phyloP scores from a whole-genome alignment of 2,797 vertebrate species.

The Phoxinus dragarum region DNA sequence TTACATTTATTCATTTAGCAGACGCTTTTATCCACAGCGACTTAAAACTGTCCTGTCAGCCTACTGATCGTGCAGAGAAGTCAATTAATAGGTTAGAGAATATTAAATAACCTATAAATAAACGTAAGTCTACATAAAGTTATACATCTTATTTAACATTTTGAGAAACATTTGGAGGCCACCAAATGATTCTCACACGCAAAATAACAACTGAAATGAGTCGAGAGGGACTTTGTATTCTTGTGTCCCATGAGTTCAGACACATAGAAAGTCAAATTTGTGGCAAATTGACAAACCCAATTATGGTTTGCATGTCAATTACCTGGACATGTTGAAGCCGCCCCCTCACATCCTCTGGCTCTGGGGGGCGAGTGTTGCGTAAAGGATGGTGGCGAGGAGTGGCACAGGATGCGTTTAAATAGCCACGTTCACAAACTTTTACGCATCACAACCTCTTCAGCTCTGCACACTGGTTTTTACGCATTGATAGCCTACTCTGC shows the following conservation, averaged over 20 bases:
- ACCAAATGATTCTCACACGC: neutral
- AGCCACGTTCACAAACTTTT: slow-evolving; percentile 69
- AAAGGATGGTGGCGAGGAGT: slow-evolving; percentile 69
- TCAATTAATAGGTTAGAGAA: neutral
- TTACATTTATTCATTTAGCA: neutral
- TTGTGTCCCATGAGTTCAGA: neutral
- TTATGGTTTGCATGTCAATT: slow-evolving; percentile 59
- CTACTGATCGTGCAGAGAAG: neutral
- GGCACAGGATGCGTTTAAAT: slow-evolving; percentile 81
- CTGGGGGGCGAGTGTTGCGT: slow-evolving; percentile 78
- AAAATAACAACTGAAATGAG: neutral
- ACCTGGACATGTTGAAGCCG: slow-evolving; percentile 47
- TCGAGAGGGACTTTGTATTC: neutral
- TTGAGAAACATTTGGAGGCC: neutral
- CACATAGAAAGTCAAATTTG: slow-evolving; percentile 13
- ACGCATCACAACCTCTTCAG: slow-evolving; percentile 70
- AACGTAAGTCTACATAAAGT: neutral
- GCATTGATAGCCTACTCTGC: neutral
- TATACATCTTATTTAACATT: neutral
- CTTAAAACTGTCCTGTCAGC: neutral
- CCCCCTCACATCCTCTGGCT: slow-evolving; percentile 73
- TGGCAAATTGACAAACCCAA: slow-evolving; percentile 35
- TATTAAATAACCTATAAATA: neutral
- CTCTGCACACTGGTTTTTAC: slow-evolving; percentile 11
- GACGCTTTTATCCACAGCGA: neutral